Conservation (phyloP, 1,140 invertebrate species). For the Dinoponera quadriceps region DNA sequence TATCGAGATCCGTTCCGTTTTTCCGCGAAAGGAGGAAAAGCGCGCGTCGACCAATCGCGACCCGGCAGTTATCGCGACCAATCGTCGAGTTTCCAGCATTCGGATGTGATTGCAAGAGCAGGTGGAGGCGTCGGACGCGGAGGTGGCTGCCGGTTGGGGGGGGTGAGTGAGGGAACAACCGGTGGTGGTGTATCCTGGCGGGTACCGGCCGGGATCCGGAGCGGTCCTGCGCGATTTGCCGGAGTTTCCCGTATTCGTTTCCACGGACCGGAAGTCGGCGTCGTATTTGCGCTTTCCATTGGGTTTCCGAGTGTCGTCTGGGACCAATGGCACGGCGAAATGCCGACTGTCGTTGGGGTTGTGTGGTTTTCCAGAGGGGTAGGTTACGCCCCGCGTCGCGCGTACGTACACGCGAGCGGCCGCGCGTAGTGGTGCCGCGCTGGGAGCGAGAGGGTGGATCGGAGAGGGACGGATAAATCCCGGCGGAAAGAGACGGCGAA, state of each 20-base stretch:
- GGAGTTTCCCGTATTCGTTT: conserved; percentile 80
- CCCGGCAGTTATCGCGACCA: conserved; percentile 61
- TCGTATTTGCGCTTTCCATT: conserved; percentile 84
- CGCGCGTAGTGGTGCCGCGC: conserved; percentile 39
- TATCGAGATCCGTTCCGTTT: conserved; percentile 26
- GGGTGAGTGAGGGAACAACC: conserved; percentile 45
- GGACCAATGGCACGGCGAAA: conserved; percentile 83
- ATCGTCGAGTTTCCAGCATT: conserved; percentile 78
- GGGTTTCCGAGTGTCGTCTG: conserved; percentile 82
- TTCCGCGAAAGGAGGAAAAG: conserved; percentile 55
- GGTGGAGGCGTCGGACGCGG: conserved; percentile 60
- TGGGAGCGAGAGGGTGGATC: background rate
- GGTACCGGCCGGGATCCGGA: conserved; percentile 24
- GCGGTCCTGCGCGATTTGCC: conserved; percentile 76
- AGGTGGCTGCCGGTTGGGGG: conserved; percentile 36
- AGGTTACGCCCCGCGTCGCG: conserved; percentile 81
- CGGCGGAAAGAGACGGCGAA: conserved; percentile 52
- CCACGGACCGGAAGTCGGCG: conserved; percentile 78
- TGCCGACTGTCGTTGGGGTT: conserved; percentile 81
- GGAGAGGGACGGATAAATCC: conserved; percentile 36
- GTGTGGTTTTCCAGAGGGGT: conserved; percentile 77
- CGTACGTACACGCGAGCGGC: conserved; percentile 60
- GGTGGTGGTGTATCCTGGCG: conserved; percentile 47
- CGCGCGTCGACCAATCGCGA: conserved; percentile 66
- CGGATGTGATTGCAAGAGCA: conserved; percentile 78